phyloP scores from a whole-genome alignment of 2,888 invertebrate genomes.

The Phengaris arion region DNA sequence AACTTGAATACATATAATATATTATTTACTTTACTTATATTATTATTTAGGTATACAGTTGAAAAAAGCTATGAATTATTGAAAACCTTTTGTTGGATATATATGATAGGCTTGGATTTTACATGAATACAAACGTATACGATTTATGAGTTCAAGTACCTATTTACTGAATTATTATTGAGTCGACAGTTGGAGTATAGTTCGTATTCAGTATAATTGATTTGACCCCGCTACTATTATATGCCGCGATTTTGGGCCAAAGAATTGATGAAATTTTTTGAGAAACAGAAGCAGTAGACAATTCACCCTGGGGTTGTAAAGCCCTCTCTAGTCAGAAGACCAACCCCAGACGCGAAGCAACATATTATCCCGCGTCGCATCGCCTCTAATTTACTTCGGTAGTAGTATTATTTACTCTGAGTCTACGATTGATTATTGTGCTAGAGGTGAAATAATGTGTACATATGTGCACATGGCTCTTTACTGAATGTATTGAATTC shows the following conservation, averaged over 20 bases:
- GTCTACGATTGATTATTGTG: no score
- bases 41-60: neutral
- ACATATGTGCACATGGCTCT: no score
- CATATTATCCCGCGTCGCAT: no score
- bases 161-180: slow-evolving; percentile 6
- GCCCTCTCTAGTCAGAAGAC: no score
- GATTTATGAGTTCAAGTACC: slow-evolving; percentile 15
- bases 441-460: no score
- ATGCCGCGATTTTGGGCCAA: neutral
- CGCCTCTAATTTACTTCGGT: no score
- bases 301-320: neutral
- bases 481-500: neutral
- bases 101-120: neutral
- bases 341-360: no score
- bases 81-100: no score
- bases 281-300: neutral
- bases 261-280: neutral
- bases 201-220: slow-evolving; percentile 16
- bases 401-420: no score
- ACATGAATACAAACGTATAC: slow-evolving; percentile 1
- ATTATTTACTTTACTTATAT: neutral
- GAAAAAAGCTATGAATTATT: neutral
- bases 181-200: neutral
- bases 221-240: neutral
- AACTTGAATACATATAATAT: slow-evolving; percentile 13